These are phyloP conservation scores for Picathartes gymnocephalus DNA, from an alignment of 2,113 vertebrate genomes.

Conservation along the genomic window DNA sequence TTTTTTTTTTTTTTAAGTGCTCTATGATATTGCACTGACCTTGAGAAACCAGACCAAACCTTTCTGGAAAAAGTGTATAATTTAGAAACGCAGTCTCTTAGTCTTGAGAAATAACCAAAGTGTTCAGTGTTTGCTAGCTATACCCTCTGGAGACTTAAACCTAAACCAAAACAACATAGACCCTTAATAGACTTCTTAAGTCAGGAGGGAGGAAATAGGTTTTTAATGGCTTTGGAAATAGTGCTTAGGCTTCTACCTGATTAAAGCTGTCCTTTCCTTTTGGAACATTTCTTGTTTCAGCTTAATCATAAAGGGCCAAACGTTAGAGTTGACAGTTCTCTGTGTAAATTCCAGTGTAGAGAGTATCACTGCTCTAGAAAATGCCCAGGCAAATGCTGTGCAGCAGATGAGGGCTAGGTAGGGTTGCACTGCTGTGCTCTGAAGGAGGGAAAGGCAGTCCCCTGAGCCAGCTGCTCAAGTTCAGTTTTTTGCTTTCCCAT, in stretches of 20 bases:
- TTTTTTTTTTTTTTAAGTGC: neutral
- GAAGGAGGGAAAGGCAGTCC: neutral
- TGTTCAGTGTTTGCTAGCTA: neutral
- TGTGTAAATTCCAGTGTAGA: neutral
- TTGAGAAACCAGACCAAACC: slow-evolving; percentile 25
- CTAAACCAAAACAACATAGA: neutral
- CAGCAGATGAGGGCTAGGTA: neutral
- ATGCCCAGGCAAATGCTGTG: neutral
- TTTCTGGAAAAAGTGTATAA: neutral
- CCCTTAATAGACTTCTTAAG: neutral
- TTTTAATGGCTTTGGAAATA: neutral
- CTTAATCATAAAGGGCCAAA: neutral
- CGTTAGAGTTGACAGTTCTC: neutral
- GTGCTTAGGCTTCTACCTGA: neutral
- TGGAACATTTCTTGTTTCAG: neutral
- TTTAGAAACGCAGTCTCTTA: neutral
- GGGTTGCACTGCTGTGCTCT: neutral
- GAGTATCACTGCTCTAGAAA: neutral
- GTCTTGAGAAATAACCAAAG: neutral
- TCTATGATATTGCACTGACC: slow-evolving; percentile 59
- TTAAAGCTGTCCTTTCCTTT: neutral
- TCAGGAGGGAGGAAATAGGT: neutral
- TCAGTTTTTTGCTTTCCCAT: neutral
- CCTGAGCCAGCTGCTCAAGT: neutral
- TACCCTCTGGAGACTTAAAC: neutral